These are phyloP conservation scores for Pristionchus exspectatus DNA, from an alignment of 2,888 invertebrate species.

Conservation along the genomic window DNA sequence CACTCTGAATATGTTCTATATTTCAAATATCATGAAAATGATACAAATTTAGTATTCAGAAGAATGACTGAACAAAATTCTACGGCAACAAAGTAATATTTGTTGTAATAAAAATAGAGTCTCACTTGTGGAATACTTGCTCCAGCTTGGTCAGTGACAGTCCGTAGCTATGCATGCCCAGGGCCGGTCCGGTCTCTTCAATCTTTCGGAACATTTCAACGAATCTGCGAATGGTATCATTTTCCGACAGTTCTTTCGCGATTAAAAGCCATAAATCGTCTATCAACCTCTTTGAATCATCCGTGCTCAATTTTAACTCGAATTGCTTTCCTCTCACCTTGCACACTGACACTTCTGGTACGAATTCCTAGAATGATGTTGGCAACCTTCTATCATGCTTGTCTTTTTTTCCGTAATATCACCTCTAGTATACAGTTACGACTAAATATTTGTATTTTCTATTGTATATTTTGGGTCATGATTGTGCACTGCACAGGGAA, in stretches of 20 bases:
- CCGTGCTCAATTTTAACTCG: constrained; percentile 62
- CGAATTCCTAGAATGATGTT: constrained; percentile 23
- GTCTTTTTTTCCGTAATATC: too few species aligned
- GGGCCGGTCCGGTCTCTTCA: constrained; percentile 61
- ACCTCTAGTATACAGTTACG: too few species aligned
- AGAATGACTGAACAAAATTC: too few species aligned
- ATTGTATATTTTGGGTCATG: too few species aligned
- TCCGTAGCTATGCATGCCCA: constrained; percentile 67
- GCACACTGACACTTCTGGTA: not conserved
- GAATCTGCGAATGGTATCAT: constrained; percentile 56
- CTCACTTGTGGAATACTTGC: constrained; percentile 72
- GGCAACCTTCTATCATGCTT: too few species aligned
- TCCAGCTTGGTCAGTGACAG: constrained; percentile 73
- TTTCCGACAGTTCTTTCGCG: not conserved
- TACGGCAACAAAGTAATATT: not conserved
- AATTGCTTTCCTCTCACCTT: constrained; percentile 61
- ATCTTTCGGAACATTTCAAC: constrained; percentile 68
- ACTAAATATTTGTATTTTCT: too few species aligned
- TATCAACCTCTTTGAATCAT: constrained; percentile 22
- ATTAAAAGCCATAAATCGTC: too few species aligned
- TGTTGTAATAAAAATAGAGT: not conserved
- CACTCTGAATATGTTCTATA: constrained; percentile 29
- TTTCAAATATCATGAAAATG: too few species aligned
- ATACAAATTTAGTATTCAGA: too few species aligned
- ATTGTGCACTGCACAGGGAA: too few species aligned